Conservation (phyloP, 2,888 invertebrate genomes). For the Apotomis betuletana region DNA sequence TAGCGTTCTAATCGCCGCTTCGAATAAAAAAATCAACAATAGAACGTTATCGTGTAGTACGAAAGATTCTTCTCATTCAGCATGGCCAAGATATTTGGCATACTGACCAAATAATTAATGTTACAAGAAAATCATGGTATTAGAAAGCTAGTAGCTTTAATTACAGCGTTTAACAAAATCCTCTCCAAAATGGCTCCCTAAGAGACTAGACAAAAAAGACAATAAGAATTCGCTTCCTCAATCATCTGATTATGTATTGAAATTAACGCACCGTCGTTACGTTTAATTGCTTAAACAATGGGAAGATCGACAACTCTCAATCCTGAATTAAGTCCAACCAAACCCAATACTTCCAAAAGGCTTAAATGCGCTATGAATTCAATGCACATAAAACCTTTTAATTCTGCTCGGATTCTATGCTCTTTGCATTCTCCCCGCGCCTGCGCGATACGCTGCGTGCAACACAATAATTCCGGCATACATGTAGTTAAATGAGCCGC, state of each 20-base stretch:
- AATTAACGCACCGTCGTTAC: not conserved
- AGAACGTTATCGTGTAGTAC: not conserved
- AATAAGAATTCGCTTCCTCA: too few relatives aligned
- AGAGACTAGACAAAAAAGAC: too few relatives aligned
- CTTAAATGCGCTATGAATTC: not conserved
- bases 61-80: not conserved
- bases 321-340: not conserved
- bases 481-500: slow-evolving; percentile 77
- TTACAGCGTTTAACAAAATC: too few relatives aligned
- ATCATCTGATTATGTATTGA: too few relatives aligned
- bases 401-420: slow-evolving; percentile 33
- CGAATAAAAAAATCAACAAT: slow-evolving; percentile 6
- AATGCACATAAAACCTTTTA: not conserved
- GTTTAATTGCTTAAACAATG: slow-evolving; percentile 14
- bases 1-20: slow-evolving; percentile 31
- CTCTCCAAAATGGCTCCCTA: too few relatives aligned
- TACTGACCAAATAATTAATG: too few relatives aligned
- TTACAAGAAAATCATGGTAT: too few relatives aligned
- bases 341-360: not conserved
- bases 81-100: too few relatives aligned
- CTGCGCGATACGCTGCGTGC: slow-evolving; percentile 60
- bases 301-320: slow-evolving; percentile 19
- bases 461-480: slow-evolving; percentile 76
- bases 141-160: too few relatives aligned
- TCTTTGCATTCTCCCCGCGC: slow-evolving; percentile 69